Percentiles rank a stretch among this genome's conserved stretches.
phyloP scores from a whole-genome alignment of 1,140 invertebrate species.

The Sitodiplosis mosellana region DNA sequence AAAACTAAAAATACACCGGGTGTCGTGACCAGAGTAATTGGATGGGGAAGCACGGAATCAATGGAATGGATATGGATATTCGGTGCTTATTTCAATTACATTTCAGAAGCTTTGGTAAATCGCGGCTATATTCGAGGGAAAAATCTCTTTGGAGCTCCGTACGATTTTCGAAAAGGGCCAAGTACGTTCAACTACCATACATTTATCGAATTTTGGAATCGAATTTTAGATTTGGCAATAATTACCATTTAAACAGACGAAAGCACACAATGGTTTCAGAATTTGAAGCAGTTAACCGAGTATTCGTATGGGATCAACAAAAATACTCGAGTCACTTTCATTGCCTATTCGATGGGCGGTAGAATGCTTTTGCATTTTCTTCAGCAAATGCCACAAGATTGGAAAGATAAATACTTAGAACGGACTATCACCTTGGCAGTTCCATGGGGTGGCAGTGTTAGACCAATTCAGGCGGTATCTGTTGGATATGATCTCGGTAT shows the following conservation, averaged over 20 bases:
- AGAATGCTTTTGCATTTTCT: slow-evolving; percentile 76
- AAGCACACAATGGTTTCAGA: slow-evolving; percentile 59
- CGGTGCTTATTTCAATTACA: slow-evolving; percentile 74
- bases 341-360: slow-evolving; percentile 94
- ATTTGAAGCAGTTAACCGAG: slow-evolving; percentile 68
- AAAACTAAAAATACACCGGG: slow-evolving; percentile 67
- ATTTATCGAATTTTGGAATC: neutral
- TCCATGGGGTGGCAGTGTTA: slow-evolving; percentile 85
- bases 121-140: slow-evolving; percentile 66
- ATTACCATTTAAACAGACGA: slow-evolving; percentile 71
- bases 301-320: slow-evolving; percentile 67
- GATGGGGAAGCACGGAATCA: slow-evolving; percentile 69
- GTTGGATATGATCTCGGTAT: slow-evolving; percentile 92
- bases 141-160: slow-evolving; percentile 80
- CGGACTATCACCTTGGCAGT: slow-evolving; percentile 68
- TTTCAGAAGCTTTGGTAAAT: slow-evolving; percentile 58
- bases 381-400: slow-evolving; percentile 51
- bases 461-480: slow-evolving; percentile 83
- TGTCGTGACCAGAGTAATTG: slow-evolving; percentile 70
- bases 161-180: slow-evolving; percentile 91
- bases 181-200: slow-evolving; percentile 40
- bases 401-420: slow-evolving; percentile 85
- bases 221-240: no score
- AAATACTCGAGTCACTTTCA: slow-evolving; percentile 55
- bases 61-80: slow-evolving; percentile 70